phyloP scores from a whole-genome alignment of 2,888 invertebrate species.

The Margaritifera margaritifera region DNA sequence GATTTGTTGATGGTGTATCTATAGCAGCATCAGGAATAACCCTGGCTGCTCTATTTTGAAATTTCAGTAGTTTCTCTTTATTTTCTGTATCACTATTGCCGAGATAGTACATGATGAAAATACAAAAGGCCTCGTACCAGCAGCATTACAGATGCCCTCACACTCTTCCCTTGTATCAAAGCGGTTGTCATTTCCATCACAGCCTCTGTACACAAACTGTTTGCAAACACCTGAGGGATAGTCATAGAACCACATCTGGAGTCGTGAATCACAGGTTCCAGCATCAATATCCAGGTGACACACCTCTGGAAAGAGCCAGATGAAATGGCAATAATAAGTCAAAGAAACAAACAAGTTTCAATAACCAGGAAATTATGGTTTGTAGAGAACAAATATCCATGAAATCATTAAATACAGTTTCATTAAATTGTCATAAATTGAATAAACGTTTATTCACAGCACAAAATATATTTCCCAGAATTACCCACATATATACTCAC shows the following conservation, averaged over 20 bases:
- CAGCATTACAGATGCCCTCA: slow-evolving; percentile 27
- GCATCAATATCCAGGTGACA: slow-evolving; percentile 32
- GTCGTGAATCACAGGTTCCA: slow-evolving; percentile 31
- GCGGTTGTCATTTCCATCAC: slow-evolving; percentile 71
- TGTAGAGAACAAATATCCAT: background rate
- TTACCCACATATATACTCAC: too few species aligned
- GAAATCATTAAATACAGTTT: too few species aligned
- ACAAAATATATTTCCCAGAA: too few species aligned
- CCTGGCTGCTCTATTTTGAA: too few species aligned
- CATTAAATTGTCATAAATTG: too few species aligned
- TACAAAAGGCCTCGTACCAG: too few species aligned
- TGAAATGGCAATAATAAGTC: slow-evolving; percentile 1
- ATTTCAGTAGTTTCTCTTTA: too few species aligned
- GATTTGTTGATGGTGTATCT: too few species aligned
- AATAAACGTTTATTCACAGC: too few species aligned
- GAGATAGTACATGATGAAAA: too few species aligned
- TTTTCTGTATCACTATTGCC: background rate
- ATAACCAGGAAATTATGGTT: slow-evolving; percentile 1
- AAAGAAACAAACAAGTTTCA: background rate
- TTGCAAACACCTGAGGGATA: slow-evolving; percentile 79
- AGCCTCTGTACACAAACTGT: slow-evolving; percentile 81
- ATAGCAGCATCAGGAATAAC: too few species aligned
- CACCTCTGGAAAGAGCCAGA: slow-evolving; percentile 10
- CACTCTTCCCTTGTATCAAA: slow-evolving; percentile 75
- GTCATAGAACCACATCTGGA: slow-evolving; percentile 34